Evolutionary conservation across 1,140 invertebrate genomes (phyloP), one percentile per base, ranked within the genome.

Genomic region (Mizuhopecten yessoensis): DNA sequence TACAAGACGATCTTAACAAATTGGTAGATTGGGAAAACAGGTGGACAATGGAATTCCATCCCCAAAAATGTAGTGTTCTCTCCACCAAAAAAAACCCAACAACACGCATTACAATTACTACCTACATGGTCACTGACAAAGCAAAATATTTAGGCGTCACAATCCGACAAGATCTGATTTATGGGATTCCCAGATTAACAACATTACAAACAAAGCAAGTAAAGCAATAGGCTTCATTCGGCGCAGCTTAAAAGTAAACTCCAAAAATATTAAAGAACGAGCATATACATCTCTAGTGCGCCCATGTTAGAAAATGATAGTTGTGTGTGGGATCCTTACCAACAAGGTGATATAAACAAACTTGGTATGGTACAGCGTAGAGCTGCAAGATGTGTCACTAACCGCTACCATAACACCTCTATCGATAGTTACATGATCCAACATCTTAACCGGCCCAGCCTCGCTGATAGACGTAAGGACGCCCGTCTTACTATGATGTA

Each of bases 271-370:
- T n/a, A n/a, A n/a, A n/a, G n/a, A n/a, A n/a, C n/a, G n/a, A 86
- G 90, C 93, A n/a, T 93, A 92, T 49, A 92, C 89, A 49, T 88
- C 89, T 0, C 29, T 93, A 10, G 39, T 42, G 39, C 39, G 17
- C 17, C 39, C 39, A 7, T 10, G 7, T 42, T 42, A 10, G 39
- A 42, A 42, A 10, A 42, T 42, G 39, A 7, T 42, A 45, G 86
- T 34, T 57, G 87, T 17, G 49, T 91, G 3, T 93, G 92, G 92
- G 49, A 89, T 45, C 23, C n/a, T n/a, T n/a, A n/a, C n/a, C n/a
- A n/a, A n/a, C n/a, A n/a, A n/a, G n/a, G n/a, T n/a, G n/a, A n/a
- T n/a, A n/a, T n/a, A n/a, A n/a, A n/a, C n/a, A 88, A 91, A n/a
- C n/a, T n/a, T n/a, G n/a, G n/a, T n/a, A n/a, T n/a, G n/a, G n/a